Evolutionary conservation across 1,140 invertebrate species (phyloP).

Genomic region (Heliconius himera): DNA sequence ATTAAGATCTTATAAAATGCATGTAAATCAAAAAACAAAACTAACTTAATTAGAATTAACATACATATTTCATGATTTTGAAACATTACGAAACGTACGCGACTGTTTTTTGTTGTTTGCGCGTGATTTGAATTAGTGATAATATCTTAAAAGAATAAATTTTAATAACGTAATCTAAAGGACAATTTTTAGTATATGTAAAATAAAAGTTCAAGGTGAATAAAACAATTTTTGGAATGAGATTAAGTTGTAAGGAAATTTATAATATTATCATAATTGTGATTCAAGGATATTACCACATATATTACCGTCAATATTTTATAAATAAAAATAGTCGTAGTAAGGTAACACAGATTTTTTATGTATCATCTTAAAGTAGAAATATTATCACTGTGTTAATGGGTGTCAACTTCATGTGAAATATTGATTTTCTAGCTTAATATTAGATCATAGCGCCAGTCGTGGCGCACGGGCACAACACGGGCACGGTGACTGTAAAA

Average conservation of each 20-base stretch:
- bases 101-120: background rate
- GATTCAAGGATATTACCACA: background rate
- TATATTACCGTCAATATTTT: background rate
- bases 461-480: too few species aligned
- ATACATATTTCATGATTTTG: background rate
- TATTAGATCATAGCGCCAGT: too few species aligned
- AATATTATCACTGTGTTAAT: too few species aligned
- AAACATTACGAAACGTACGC: background rate
- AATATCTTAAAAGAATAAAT: background rate
- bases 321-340: background rate
- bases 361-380: too few species aligned
- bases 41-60: background rate
- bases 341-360: too few species aligned
- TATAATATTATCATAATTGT: background rate
- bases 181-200: background rate
- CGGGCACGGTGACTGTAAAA: too few species aligned
- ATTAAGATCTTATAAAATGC: too few species aligned
- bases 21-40: background rate
- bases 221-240: background rate
- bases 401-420: too few species aligned
- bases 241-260: constrained; percentile 1
- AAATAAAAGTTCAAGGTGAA: constrained; percentile 4
- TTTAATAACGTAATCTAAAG: background rate
- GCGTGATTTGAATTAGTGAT: background rate
- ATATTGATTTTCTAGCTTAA: too few species aligned